These are phyloP conservation scores for Gasteruption jaculator DNA, from an alignment of 2,888 invertebrate species.

Conservation along the genomic window DNA sequence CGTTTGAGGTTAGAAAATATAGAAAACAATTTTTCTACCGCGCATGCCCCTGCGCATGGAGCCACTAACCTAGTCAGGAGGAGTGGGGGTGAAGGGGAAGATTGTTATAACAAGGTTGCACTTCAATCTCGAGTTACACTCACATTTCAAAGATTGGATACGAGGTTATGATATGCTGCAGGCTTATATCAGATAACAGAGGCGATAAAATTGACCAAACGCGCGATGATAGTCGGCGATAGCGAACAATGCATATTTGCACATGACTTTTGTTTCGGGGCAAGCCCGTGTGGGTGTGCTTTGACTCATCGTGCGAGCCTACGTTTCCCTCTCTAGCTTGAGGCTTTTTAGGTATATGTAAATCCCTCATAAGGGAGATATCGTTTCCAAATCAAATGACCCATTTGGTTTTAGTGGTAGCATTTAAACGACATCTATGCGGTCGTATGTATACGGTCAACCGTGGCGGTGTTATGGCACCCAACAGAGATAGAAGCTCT, in stretches of 20 bases:
- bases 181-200: too few species aligned
- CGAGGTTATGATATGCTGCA: too few species aligned
- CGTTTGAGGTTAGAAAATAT: too few species aligned
- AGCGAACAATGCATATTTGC: slow-evolving; percentile 46
- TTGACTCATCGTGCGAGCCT: slow-evolving; percentile 23
- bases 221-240: slow-evolving; percentile 36
- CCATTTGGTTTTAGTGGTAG: slow-evolving; percentile 49
- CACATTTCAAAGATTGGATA: too few species aligned
- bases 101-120: too few species aligned
- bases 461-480: slow-evolving; percentile 28
- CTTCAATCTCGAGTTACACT: too few species aligned
- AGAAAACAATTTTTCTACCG: too few species aligned
- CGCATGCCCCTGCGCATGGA: too few species aligned
- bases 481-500: slow-evolving; percentile 35
- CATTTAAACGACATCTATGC: slow-evolving; percentile 46
- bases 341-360: slow-evolving; percentile 29
- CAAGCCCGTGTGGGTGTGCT: slow-evolving; percentile 20
- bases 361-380: slow-evolving; percentile 47
- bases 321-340: slow-evolving; percentile 22
- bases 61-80: too few species aligned
- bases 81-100: too few species aligned
- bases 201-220: too few species aligned
- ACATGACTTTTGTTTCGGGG: slow-evolving; percentile 29
- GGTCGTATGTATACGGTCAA: slow-evolving; percentile 41
- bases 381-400: slow-evolving; percentile 50